phyloP scores from a whole-genome alignment of 2,113 vertebrate genomes.

The Peromyscus maniculatus region DNA sequence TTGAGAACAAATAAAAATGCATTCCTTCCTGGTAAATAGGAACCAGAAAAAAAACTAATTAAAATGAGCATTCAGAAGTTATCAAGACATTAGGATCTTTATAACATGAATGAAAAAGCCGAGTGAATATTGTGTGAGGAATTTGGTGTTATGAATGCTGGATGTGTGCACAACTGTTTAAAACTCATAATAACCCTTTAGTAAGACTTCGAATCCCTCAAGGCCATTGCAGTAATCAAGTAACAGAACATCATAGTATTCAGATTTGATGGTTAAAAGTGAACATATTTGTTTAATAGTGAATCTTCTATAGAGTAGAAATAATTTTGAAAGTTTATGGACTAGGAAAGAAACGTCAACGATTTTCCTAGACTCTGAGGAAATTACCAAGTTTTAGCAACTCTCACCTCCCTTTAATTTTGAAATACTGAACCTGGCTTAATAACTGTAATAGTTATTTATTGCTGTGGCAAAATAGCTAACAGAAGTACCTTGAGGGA shows the following conservation, averaged over 20 bases:
- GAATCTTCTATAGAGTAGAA: slow-evolving; percentile 1
- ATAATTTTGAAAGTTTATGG: background rate
- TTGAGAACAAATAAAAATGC: slow-evolving; percentile 4
- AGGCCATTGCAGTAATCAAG: background rate
- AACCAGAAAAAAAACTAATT: slow-evolving; percentile 19
- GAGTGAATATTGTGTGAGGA: background rate
- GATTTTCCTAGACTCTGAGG: background rate
- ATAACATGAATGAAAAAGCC: background rate
- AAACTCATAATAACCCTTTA: slow-evolving; percentile 8
- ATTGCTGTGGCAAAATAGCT: background rate
- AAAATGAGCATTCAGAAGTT: background rate
- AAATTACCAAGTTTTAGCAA: background rate
- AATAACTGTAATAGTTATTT: background rate
- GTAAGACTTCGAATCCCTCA: background rate
- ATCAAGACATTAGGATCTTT: background rate
- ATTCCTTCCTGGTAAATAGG: background rate
- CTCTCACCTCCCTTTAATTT: background rate
- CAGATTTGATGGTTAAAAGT: background rate
- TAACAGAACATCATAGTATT: background rate
- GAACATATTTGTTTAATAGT: slow-evolving; percentile 22
- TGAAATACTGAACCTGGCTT: background rate
- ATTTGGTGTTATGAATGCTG: background rate
- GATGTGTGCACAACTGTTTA: background rate
- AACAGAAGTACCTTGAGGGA: background rate
- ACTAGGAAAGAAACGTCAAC: background rate